Conservation (phyloP, 2,113 vertebrate species). For the Lucifuga dentata region DNA sequence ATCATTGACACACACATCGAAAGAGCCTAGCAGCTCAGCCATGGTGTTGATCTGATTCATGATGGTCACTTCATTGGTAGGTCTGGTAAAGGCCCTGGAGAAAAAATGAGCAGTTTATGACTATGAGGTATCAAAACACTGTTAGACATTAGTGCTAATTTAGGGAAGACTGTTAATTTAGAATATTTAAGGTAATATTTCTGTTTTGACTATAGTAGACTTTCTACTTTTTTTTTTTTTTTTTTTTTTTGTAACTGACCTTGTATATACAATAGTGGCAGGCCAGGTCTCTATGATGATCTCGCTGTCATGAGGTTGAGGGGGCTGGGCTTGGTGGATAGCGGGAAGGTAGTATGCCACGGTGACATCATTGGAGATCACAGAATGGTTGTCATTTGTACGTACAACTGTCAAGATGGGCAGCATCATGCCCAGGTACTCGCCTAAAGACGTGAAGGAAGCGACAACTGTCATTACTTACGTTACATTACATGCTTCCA, state of each 20-base stretch:
- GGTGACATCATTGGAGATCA: slow-evolving; percentile 78
- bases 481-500: too few relatives aligned
- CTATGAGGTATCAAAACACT: not conserved
- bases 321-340: slow-evolving; percentile 85
- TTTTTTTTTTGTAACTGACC: slow-evolving; percentile 73
- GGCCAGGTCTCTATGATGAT: slow-evolving; percentile 90
- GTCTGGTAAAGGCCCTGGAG: slow-evolving; percentile 85
- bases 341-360: slow-evolving; percentile 88
- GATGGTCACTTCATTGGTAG: slow-evolving; percentile 88
- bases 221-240: not conserved
- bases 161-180: too few relatives aligned
- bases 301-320: slow-evolving; percentile 82
- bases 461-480: not conserved
- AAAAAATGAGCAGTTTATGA: not conserved
- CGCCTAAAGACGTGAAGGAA: slow-evolving; percentile 48
- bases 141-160: too few relatives aligned
- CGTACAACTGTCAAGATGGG: slow-evolving; percentile 89
- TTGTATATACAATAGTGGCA: slow-evolving; percentile 82
- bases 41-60: slow-evolving; percentile 83
- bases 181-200: too few relatives aligned
- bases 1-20: slow-evolving; percentile 75
- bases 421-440: slow-evolving; percentile 89
- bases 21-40: slow-evolving; percentile 84
- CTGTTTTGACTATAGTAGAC: too few relatives aligned
- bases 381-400: slow-evolving; percentile 77